Base-by-base conservation (phyloP, 2,113 vertebrate species). In the Progne subis region DNA sequence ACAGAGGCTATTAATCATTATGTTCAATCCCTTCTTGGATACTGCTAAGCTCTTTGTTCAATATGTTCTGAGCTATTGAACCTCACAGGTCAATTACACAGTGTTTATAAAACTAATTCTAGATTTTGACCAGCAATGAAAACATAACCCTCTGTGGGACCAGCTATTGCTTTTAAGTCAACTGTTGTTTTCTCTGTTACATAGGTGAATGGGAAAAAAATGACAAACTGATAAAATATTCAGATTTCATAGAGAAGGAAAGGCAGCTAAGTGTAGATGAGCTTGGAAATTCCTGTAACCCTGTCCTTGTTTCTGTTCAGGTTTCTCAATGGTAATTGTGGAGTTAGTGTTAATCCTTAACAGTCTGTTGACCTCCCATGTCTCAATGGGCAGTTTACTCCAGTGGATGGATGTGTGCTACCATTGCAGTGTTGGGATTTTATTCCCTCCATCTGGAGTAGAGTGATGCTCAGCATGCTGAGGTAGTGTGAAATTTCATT, bases 81-180 rank as follows among this genome's bases (percentile, higher is more conserved):
- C 93, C 59, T 97, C 91, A 71, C 67, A 87, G 89, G 91, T 95
- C 91, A 89, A 92, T 97, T 95, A 86, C 65, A 91, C 46, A 79
- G 71, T 91, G 91, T 95, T 95, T 95, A 94, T 94, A 95, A 91
- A 95, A 53, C 94, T 97, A 91, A 95, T 95, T 94, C 86, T 79
- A 34, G 55, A 68, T 95, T 95, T 94, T 92, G 86, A 84, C 86
- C 93, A 76, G n/a, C 60, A 91, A 19, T 78, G 64, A 86, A 95
- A 95, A 64, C 64, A 75, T 78, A 95, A 89, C 43, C 50, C 77
- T 92, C n/a, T 2, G 49, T 32, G 82, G 46, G 46, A 87, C 47
- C 31, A 65, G 16, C 17, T 87, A 69, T 76, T 79, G 74, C 85
- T 96, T 94, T 94, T 93, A 88, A 95, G 63, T 94, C 78, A 71